Evolutionary conservation across 2,797 vertebrate genomes (phyloP), one percentile per base, ranked within the genome.

Genomic region (Todus mexicanus): DNA sequence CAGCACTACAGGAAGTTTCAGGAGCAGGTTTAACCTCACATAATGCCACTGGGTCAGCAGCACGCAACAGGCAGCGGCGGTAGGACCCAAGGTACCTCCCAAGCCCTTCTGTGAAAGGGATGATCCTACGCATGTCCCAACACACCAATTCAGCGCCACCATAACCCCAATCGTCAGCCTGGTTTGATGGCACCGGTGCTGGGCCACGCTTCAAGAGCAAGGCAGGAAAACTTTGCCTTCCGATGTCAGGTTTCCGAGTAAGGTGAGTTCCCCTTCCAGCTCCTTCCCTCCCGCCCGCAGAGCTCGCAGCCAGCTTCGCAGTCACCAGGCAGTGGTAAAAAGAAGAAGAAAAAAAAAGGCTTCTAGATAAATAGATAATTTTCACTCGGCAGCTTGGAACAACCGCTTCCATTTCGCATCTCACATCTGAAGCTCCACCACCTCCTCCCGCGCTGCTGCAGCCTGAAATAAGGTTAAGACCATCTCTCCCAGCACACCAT

Each of bases 401-500:
- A 75, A 78, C 47, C 7, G 2, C 54, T 93, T 66, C 71, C 81
- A 90, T 78, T 90, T 92, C 20, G 0, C 33, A 35, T 53, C 66
- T 85, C 45, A 26, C 57, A 84, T 64, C 57, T 56, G 53, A 75
- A 87, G 74, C 59, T 33, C 15, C 70, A 69, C 78, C 68, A 82
- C 60, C 74, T 89, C 84, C 71, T 80, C 60, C 84, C 43, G 64
- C 1, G 16, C 60, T 5, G 7, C 84, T 76, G 84, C n/a, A 79
- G 78, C 72, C 87, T 56, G 48, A 79, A 95, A 71, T 15, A 89
- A 91, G 57, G 82, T 76, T 84, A 79, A 64, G 72, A 70, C 64
- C 87, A 70, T 66, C 91, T 61, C 89, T 35, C 26, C 18, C 82
- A 91, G 60, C 71, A 69, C 0, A 0, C 42, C 37, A 8, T 72